These are phyloP conservation scores for Ariolimax columbianus DNA, from an alignment of 2,888 invertebrate species.

Conservation along the genomic window DNA sequence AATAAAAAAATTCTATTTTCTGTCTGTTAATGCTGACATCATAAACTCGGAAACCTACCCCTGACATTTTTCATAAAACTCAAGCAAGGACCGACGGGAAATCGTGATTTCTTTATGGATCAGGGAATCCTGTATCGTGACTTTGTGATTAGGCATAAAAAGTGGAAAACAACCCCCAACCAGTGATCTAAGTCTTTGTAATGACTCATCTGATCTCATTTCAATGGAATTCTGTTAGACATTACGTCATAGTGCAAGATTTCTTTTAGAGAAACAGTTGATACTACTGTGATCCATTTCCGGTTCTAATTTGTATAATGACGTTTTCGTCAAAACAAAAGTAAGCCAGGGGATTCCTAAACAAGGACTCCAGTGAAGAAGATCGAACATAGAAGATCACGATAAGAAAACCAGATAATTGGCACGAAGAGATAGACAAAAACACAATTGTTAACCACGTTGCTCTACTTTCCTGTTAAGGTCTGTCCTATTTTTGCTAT, in stretches of 20 bases:
- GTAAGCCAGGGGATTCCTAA: constrained; percentile 10
- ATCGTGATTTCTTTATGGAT: not conserved
- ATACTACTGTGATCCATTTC: not conserved
- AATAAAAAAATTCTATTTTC: no score
- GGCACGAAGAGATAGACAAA: not conserved
- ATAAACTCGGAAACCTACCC: no score
- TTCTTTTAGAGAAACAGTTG: not conserved
- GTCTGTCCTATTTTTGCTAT: not conserved
- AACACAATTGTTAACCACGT: not conserved
- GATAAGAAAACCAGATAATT: not conserved
- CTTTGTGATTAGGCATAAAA: not conserved
- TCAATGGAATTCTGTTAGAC: not conserved
- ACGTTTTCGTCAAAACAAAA: not conserved
- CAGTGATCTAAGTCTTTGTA: not conserved
- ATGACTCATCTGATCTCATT: not conserved
- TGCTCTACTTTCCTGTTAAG: not conserved
- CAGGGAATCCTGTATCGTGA: constrained; percentile 16
- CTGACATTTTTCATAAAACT: no score
- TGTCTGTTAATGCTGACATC: no score
- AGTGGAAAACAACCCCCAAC: not conserved
- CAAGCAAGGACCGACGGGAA: no score
- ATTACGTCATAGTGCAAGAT: not conserved
- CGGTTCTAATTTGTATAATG: constrained; percentile 14
- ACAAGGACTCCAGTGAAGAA: not conserved
- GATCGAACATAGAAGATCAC: not conserved